Conservation (phyloP, 2,888 invertebrate species). For the Plutella xylostella region DNA sequence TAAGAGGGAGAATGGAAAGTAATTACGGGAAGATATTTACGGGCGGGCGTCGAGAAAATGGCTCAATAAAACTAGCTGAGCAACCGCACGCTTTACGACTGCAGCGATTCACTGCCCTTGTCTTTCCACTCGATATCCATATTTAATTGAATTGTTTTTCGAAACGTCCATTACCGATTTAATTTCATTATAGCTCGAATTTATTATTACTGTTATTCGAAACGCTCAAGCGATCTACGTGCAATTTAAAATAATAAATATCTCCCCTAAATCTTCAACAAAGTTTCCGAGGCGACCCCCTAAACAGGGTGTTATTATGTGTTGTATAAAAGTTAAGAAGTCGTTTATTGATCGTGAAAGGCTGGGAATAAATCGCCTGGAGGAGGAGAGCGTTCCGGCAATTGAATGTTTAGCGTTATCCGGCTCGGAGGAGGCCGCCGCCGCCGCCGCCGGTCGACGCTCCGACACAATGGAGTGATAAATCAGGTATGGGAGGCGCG, state of each 20-base stretch:
- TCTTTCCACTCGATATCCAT: neutral
- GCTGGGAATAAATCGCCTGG: slow-evolving; percentile 58
- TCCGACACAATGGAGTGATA: slow-evolving; percentile 64
- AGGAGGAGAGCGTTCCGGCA: slow-evolving; percentile 54
- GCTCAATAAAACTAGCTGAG: slow-evolving; percentile 56
- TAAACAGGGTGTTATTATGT: slow-evolving; percentile 2
- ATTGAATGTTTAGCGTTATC: slow-evolving; percentile 66
- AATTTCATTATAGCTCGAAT: too few species aligned
- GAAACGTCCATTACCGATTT: too few species aligned
- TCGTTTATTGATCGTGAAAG: slow-evolving; percentile 41
- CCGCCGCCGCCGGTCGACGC: too few species aligned
- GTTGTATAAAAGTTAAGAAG: slow-evolving; percentile 17
- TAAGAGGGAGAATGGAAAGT: slow-evolving; percentile 55
- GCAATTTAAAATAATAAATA: neutral
- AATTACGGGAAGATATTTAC: slow-evolving; percentile 61
- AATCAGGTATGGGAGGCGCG: slow-evolving; percentile 66
- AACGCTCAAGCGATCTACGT: too few species aligned
- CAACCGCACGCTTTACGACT: too few species aligned
- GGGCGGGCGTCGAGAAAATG: slow-evolving; percentile 53
- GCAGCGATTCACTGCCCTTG: neutral
- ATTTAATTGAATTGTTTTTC: neutral
- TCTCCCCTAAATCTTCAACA: neutral
- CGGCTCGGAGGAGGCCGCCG: slow-evolving; percentile 55
- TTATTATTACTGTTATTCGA: too few species aligned
- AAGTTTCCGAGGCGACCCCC: neutral